These are phyloP conservation scores for Calliopsis andreniformis DNA, from an alignment of 1,140 invertebrate genomes.

Conservation along the genomic window DNA sequence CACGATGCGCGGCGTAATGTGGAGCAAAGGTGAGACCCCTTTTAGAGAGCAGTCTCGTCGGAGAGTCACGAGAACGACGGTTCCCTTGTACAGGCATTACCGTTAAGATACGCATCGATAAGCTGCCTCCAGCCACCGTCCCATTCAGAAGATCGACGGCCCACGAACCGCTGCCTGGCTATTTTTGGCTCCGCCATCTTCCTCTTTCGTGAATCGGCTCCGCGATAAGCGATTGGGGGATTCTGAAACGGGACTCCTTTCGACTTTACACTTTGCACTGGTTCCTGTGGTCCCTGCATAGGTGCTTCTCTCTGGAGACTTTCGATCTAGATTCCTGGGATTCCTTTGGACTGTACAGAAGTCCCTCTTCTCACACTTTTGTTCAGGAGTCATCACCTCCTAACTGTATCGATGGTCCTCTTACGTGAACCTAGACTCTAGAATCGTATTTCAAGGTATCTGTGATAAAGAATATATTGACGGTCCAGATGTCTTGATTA, in stretches of 20 bases:
- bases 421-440: too few species aligned
- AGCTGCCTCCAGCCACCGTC: background rate
- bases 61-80: constrained; percentile 51
- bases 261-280: background rate
- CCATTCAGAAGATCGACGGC: constrained; percentile 33
- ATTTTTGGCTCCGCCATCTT: constrained; percentile 11
- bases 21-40: constrained; percentile 71
- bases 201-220: background rate
- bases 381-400: too few species aligned
- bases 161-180: background rate
- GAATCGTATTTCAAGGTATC: too few species aligned
- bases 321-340: too few species aligned
- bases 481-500: too few species aligned
- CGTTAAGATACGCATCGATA: constrained; percentile 60
- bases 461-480: too few species aligned
- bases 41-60: constrained; percentile 59
- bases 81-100: constrained; percentile 42
- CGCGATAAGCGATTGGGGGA: background rate
- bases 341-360: too few species aligned
- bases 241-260: constrained; percentile 28
- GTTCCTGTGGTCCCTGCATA: too few species aligned
- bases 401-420: too few species aligned
- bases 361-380: too few species aligned
- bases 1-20: constrained; percentile 55
- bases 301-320: too few species aligned